phyloP scores from a whole-genome alignment of 2,797 vertebrate genomes.

The Lepus townsendii region DNA sequence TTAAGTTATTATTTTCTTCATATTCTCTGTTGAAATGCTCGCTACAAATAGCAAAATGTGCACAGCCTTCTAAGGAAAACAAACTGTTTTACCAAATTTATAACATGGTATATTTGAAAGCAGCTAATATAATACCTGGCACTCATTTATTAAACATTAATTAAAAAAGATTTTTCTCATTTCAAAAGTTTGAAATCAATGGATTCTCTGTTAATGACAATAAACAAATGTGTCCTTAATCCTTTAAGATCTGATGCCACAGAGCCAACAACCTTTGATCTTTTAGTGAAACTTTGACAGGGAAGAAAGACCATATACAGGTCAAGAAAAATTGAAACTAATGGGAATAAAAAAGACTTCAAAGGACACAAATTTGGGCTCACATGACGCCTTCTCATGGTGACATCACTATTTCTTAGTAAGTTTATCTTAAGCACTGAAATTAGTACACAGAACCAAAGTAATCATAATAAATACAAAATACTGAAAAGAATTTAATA shows the following conservation, averaged over 20 bases:
- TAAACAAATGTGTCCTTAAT: constrained; percentile 34
- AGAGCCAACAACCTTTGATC: not conserved
- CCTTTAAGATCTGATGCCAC: not conserved
- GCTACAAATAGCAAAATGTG: constrained; percentile 1
- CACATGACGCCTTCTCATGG: not conserved
- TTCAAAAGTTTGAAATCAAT: constrained; percentile 16
- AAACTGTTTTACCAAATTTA: not conserved
- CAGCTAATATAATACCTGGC: not conserved
- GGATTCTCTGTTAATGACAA: not conserved
- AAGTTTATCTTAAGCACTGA: constrained; percentile 35
- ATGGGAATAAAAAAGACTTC: not conserved
- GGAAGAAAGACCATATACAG: not conserved
- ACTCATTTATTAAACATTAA: constrained; percentile 11
- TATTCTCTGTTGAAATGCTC: not conserved
- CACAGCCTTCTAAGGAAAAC: not conserved
- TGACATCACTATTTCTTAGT: constrained; percentile 11
- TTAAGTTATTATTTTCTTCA: not conserved
- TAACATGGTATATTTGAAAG: constrained; percentile 24
- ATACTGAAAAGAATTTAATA: not conserved
- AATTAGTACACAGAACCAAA: not conserved
- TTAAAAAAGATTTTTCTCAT: constrained; percentile 8
- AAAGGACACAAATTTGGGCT: not conserved
- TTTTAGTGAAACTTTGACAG: not conserved
- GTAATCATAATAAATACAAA: constrained; percentile 21
- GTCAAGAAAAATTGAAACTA: constrained; percentile 21